phyloP scores from a whole-genome alignment of 2,113 vertebrate genomes.

The Phaethornis superciliosus region DNA sequence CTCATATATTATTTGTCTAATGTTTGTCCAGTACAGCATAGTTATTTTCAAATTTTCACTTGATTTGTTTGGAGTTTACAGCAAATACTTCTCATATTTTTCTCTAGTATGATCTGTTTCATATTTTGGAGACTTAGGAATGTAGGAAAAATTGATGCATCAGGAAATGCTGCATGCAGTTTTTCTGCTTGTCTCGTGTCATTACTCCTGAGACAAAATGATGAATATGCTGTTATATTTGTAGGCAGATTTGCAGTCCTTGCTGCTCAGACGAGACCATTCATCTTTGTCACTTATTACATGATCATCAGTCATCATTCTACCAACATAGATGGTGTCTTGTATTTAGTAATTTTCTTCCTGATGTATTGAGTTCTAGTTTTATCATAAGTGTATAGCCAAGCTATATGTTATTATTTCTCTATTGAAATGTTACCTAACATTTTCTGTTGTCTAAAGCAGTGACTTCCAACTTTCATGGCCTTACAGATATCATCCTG shows the following conservation, averaged over 20 bases:
- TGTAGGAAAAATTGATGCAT: constrained; percentile 56
- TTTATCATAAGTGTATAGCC: neutral
- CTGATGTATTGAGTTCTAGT: neutral
- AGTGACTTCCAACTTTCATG: neutral
- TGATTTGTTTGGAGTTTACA: constrained; percentile 59
- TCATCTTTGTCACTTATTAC: rapidly evolving
- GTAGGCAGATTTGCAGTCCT: neutral
- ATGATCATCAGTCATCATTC: rapidly evolving
- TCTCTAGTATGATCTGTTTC: constrained; percentile 39
- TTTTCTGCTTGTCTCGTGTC: constrained; percentile 52
- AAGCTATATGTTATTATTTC: neutral
- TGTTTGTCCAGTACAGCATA: constrained; percentile 40
- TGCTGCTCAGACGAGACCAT: neutral
- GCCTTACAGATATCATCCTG: neutral
- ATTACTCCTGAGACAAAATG: constrained; percentile 50
- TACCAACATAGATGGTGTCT: neutral
- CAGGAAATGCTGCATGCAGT: constrained; percentile 36
- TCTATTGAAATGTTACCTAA: neutral
- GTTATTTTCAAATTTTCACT: constrained; percentile 64
- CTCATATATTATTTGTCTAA: constrained; percentile 29
- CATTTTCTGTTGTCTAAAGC: neutral
- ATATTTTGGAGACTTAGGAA: constrained; percentile 48
- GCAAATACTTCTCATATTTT: constrained; percentile 38
- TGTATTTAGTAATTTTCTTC: neutral
- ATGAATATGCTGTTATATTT: neutral